Base-by-base conservation (phyloP, 2,888 invertebrate genomes). In the Rutpela maculata region DNA sequence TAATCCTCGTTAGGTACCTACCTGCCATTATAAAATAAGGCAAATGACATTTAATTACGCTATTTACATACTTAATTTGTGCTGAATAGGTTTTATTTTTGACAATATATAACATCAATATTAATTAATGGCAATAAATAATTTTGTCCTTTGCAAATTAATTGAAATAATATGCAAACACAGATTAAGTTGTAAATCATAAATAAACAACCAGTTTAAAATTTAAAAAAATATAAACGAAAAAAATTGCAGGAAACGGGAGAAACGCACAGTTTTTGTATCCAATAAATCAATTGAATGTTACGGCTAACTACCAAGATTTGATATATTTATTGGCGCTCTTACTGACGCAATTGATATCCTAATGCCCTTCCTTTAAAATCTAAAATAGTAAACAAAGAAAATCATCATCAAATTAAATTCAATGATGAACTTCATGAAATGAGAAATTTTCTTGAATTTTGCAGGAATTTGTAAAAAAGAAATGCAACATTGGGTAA, bases 41-140 rank as follows among this genome's bases (percentile, higher is more conserved):
- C 68, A 78, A 78, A 80, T 76, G 75, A 74, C 77, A 80, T 77
- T 80, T 78, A 80, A 80, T 80, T 78, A 78, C 63, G 74, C 80
- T 38, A 78, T 80, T 80, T 78, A 75, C 80, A 80, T 78, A 75
- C 74, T 73, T 78, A 79, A 77, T 76, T 74, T 38, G 17, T 62
- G 74, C 55, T 55, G n/a, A 63, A 50, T 19, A 63, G 72, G 50
- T 55, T 31, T n/a, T 17, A 26, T 31, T 50, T 31, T 60, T 43
- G 59, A 63, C 15, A 60, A 60, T 38, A 3, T 43, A 59, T 19
- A 60, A 78, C 75, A 73, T 78, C 72, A 72, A 76, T 78, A 60
- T 60, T 60, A 60, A 60, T 70, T 60, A 60, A 59, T 10, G 18
- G 63, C 17, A 60, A 60, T 38, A 60, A 60, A 70, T 22, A 38